These are phyloP conservation scores for Conus canariensis DNA, from an alignment of 2,888 invertebrate genomes.

Conservation along the genomic window DNA sequence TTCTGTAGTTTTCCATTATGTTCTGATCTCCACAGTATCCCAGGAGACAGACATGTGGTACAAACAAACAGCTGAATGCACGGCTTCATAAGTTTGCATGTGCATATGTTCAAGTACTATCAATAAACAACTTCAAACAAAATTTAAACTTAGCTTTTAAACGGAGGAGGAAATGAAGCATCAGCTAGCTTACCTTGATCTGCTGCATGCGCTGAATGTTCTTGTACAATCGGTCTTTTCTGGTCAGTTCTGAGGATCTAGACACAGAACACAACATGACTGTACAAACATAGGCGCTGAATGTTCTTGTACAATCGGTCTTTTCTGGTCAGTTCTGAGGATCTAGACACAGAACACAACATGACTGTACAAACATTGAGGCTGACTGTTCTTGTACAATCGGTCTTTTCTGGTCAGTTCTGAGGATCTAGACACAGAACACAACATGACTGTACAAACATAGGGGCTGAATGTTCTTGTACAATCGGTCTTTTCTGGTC, in stretches of 20 bases:
- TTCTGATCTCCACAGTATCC: too few species aligned
- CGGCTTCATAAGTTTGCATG: too few species aligned
- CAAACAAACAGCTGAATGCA: too few species aligned
- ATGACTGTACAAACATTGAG: conserved; percentile 38
- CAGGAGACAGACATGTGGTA: too few species aligned
- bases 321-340: conserved; percentile 96
- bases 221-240: conserved; percentile 93
- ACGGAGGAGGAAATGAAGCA: too few species aligned
- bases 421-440: conserved; percentile 85
- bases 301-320: conserved; percentile 89
- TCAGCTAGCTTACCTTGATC: conserved; percentile 69
- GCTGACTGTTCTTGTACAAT: conserved; percentile 84
- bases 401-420: conserved; percentile 97
- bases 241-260: conserved; percentile 95
- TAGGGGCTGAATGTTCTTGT: conserved; percentile 80
- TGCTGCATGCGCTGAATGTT: conserved; percentile 79
- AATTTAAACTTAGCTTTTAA: too few species aligned
- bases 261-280: not conserved
- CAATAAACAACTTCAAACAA: too few species aligned
- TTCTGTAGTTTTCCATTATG: too few species aligned
- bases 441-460: not conserved
- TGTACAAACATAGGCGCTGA: conserved; percentile 60
- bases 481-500: conserved; percentile 95
- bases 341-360: conserved; percentile 82
- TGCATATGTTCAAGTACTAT: too few species aligned